phyloP scores from a whole-genome alignment of 1,140 invertebrate species.

The Platyura marginata region DNA sequence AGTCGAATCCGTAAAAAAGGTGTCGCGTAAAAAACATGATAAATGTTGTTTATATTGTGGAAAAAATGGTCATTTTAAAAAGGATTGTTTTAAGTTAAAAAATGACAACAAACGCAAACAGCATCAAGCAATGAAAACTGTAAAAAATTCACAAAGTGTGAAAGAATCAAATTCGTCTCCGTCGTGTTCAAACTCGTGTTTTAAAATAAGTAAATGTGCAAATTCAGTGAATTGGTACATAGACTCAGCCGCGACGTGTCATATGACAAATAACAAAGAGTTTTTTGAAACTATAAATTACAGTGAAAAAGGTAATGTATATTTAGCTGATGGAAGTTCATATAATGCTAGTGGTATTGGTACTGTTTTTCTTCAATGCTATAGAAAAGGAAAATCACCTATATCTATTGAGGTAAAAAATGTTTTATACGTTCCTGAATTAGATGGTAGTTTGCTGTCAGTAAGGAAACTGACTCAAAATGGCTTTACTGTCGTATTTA shows the following conservation, averaged over 20 bases:
- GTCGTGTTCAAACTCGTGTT: not conserved
- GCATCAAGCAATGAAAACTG: not conserved
- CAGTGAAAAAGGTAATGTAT: not conserved
- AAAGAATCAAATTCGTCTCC: no score
- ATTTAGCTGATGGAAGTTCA: not conserved
- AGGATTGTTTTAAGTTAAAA: not conserved
- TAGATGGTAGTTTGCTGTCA: constrained; percentile 21
- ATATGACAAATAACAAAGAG: not conserved
- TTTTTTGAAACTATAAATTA: not conserved
- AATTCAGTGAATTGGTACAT: not conserved
- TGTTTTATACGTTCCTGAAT: constrained; percentile 19
- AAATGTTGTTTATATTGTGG: not conserved
- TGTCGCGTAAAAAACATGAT: no score
- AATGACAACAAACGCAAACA: not conserved
- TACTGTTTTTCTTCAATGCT: not conserved
- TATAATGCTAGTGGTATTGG: not conserved
- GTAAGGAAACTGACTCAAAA: constrained; percentile 11
- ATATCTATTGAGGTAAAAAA: constrained; percentile 2
- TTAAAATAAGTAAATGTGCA: not conserved
- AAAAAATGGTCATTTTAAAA: not conserved
- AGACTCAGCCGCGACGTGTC: not conserved
- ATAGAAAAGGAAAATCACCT: not conserved
- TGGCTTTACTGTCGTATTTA: constrained; percentile 13
- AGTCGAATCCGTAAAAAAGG: not conserved
- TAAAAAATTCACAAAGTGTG: not conserved